Evolutionary conservation across 2,797 vertebrate species (phyloP).

Genomic region (Dermochelys coriacea): DNA sequence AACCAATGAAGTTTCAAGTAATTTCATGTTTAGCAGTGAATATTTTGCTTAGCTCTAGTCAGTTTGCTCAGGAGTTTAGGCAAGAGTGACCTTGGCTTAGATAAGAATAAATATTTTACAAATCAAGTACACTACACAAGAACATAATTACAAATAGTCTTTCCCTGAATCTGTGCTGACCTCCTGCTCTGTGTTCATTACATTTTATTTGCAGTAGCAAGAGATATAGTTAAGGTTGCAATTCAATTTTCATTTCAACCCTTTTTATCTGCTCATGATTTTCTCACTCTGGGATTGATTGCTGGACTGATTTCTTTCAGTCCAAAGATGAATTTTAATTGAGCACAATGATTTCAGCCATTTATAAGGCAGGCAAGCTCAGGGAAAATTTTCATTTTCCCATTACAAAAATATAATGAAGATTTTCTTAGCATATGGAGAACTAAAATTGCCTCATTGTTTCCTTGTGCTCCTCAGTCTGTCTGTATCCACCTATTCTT

Average conservation of each 20-base stretch:
- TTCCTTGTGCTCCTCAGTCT: not conserved
- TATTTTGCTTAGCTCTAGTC: constrained; percentile 41
- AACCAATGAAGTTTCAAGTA: constrained; percentile 63
- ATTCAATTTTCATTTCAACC: constrained; percentile 28
- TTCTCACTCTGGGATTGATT: not conserved
- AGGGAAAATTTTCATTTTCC: not conserved
- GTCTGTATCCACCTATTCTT: not conserved
- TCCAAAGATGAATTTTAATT: not conserved
- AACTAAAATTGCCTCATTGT: not conserved
- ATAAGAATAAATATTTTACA: not conserved
- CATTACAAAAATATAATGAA: not conserved
- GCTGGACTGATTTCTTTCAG: not conserved
- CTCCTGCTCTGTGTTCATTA: not conserved
- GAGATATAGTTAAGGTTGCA: not conserved
- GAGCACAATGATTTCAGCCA: not conserved
- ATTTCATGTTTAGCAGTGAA: constrained; percentile 32
- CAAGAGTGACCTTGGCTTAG: not conserved
- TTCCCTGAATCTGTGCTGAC: constrained; percentile 12
- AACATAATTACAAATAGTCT: constrained; percentile 8
- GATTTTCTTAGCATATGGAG: not conserved
- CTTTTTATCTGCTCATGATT: not conserved
- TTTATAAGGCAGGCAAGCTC: not conserved
- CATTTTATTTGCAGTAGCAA: not conserved
- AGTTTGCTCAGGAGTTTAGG: constrained; percentile 44
- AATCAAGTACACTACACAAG: constrained; percentile 14